Percentiles rank a stretch among this genome's conserved stretches.
Evolutionary conservation across 2,113 vertebrate species (phyloP).

Genomic region (Microtus ochrogaster): DNA sequence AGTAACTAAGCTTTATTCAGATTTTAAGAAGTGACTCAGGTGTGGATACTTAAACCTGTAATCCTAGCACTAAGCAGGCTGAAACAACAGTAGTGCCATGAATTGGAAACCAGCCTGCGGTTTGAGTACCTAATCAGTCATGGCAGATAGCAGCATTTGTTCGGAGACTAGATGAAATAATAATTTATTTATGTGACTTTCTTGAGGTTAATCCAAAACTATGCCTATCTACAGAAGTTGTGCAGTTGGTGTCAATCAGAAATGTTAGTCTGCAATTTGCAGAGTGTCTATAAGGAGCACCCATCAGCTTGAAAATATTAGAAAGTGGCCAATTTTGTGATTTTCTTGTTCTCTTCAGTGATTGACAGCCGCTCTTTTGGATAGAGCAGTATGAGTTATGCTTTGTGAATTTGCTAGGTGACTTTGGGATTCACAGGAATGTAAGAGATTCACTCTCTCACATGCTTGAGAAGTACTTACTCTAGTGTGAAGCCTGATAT

Average conservation of each 20-base stretch:
- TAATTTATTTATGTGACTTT: background rate
- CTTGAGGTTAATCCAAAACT: background rate
- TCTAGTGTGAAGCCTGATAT: background rate
- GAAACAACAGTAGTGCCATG: background rate
- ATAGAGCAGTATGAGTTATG: background rate
- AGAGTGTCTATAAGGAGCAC: background rate
- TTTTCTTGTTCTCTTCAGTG: background rate
- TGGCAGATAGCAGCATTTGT: background rate
- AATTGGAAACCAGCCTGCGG: background rate
- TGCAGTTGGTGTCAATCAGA: background rate
- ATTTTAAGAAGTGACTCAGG: background rate
- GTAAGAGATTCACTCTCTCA: background rate
- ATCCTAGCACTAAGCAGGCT: too few relatives aligned
- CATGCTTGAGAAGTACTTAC: background rate
- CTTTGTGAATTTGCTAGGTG: background rate
- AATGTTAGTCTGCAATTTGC: background rate
- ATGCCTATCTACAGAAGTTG: background rate
- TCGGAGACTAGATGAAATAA: background rate
- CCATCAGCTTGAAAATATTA: background rate
- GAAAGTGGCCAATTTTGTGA: background rate
- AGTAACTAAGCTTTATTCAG: background rate
- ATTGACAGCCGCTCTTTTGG: background rate
- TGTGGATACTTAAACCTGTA: background rate
- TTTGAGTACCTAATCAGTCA: background rate
- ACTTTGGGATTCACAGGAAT: background rate